A percentile compares a stretch with the other conserved stretches of the same genome.
Conservation (phyloP, 2,797 vertebrate species). For the Tympanoctomys barrerae region DNA sequence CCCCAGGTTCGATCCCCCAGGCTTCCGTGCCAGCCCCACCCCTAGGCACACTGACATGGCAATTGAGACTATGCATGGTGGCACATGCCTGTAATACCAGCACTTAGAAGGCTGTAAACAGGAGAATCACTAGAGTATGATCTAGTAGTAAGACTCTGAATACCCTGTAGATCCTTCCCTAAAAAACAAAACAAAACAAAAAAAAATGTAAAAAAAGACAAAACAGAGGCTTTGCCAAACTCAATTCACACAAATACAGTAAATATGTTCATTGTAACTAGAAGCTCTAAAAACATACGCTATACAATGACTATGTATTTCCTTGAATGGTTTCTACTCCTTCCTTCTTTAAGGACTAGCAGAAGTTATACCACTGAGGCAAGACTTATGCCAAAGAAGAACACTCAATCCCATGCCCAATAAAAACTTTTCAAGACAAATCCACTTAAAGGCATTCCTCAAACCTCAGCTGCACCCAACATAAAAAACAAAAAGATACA, state of each 20-base stretch:
- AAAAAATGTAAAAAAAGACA: neutral
- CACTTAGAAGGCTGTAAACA: no score
- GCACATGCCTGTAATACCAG: no score
- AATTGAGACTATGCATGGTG: no score
- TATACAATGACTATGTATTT: neutral
- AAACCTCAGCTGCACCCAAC: conserved; percentile 57
- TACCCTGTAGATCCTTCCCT: no score
- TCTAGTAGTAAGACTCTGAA: no score
- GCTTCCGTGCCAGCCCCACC: no score
- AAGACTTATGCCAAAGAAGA: neutral
- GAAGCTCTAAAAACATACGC: neutral
- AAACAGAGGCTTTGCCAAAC: neutral
- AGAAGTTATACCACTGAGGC: neutral
- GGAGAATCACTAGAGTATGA: no score
- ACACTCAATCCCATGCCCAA: neutral
- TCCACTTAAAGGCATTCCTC: conserved; percentile 53
- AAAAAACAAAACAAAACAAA: no score
- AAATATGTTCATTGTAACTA: neutral
- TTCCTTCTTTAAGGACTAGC: conserved; percentile 4
- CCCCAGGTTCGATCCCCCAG: no score
- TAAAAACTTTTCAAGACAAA: conserved; percentile 23
- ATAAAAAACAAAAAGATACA: conserved; percentile 86
- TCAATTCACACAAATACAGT: neutral
- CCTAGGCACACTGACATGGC: no score
- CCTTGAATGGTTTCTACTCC: conserved; percentile 7